Base-by-base conservation (phyloP, 37 sponge, comb jelly and placozoan species). In the Dysidea cf. avara region DNA sequence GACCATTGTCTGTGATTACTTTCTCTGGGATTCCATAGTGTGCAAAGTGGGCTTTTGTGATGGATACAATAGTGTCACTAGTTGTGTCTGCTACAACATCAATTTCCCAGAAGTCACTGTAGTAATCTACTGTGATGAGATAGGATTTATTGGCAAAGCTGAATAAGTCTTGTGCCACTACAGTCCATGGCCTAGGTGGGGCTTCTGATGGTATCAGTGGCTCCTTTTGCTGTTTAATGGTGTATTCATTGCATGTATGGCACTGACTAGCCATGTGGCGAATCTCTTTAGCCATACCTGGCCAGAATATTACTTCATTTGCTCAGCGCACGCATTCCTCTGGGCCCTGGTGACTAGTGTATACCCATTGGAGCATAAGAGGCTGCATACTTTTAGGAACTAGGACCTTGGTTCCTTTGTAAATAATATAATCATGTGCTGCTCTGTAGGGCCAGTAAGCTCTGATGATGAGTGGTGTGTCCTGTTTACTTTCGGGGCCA, bases 71-170 rank as follows among this genome's bases (percentile, higher is more conserved):
- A 39, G 20, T 33, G 22, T 33, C 29, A 24, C 72, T 28, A 38
- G 63, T 71, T 36, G 64, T 71, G 21, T 74, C 24, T 35, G 72
- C 38, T 25, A 71, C 31, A 30, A 54, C 24, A 4, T n/a, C 25
- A 17, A 67, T 59, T 7, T 68, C 60, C 35, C 34, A 25, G 39
- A 60, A 66, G 56, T 63, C 30, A 25, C 68, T 46, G 24, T 56
- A 66, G 55, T 77, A 66, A 31, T 77, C 78, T 18, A 77, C 78
- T 20, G 66, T 35, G 18, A 75, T 24, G 35, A 75, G 48, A 64
- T 75, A 78, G 20, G 55, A 52, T 47, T 67, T 67, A 39, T 60
- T 67, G 34, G 56, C 46, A 16, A 33, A 43, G 18, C 37, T 54
- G 18, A 67, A 68, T 13, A 67, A 26, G 58, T 78, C 79, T 22